These are phyloP conservation scores for Protobothrops flavoviridis DNA, from an alignment of 2,113 vertebrate species.

Conservation along the genomic window DNA sequence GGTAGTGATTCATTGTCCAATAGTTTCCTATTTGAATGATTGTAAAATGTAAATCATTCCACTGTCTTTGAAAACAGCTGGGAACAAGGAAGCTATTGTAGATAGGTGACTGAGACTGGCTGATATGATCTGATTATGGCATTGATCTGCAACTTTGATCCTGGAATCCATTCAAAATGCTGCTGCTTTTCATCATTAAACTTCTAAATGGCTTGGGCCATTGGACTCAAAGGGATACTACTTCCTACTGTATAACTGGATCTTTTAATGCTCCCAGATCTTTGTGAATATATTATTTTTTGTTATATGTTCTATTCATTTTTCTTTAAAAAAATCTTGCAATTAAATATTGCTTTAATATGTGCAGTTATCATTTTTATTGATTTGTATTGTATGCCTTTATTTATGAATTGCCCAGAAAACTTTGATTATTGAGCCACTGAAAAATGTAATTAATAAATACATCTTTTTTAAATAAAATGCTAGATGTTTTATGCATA, in stretches of 20 bases:
- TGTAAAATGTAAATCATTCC: background rate
- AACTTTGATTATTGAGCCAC: background rate
- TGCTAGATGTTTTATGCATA: conserved; percentile 33
- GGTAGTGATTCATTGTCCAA: background rate
- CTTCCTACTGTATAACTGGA: background rate
- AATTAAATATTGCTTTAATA: background rate
- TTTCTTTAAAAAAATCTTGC: background rate
- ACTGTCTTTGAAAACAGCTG: background rate
- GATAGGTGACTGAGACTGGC: background rate
- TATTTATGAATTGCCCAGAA: background rate
- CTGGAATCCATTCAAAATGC: background rate
- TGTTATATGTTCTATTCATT: background rate
- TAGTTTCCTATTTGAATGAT: background rate
- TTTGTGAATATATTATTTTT: background rate
- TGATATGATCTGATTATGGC: background rate
- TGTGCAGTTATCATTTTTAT: background rate
- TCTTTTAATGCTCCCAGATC: background rate
- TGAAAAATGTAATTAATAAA: background rate
- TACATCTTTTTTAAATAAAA: background rate
- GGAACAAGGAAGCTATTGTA: background rate
- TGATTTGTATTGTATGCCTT: background rate
- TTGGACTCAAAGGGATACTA: background rate
- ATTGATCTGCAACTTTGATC: background rate
- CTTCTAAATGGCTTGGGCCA: background rate
- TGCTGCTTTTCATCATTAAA: background rate